Evolutionary conservation across 2,888 invertebrate genomes (phyloP).

Genomic region (Cephalotes varians): DNA sequence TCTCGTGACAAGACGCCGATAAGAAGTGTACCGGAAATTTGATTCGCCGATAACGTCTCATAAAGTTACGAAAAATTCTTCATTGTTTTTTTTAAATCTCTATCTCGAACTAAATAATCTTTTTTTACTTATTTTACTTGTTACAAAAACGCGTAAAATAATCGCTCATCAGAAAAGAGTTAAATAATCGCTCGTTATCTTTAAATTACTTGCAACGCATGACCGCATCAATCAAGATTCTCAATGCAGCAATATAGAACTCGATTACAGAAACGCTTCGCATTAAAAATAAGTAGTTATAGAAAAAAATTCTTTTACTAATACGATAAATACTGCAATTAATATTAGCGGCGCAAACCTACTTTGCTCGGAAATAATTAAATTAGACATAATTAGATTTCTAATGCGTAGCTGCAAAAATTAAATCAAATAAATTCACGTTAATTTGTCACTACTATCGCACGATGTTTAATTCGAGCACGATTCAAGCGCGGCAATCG

Average conservation of each 20-base stretch:
- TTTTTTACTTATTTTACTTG: background rate
- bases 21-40: conserved; percentile 29
- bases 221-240: background rate
- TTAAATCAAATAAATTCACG: conserved; percentile 10
- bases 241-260: background rate
- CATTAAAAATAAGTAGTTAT: background rate
- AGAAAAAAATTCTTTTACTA: background rate
- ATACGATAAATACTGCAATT: background rate
- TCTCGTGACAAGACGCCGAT: conserved; percentile 6
- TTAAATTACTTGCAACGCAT: background rate
- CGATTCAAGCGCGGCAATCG: conserved; percentile 28
- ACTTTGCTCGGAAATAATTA: background rate
- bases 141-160: background rate
- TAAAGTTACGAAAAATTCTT: background rate
- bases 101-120: background rate
- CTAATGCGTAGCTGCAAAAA: background rate
- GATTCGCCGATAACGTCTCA: background rate
- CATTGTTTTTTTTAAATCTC: background rate
- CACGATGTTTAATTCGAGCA: conserved; percentile 24
- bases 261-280: background rate
- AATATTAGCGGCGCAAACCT: background rate
- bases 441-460: conserved; percentile 7
- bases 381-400: too few relatives aligned
- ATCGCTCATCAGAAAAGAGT: too few relatives aligned
- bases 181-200: background rate